Percentiles rank a stretch among this genome's conserved stretches.
phyloP scores from a whole-genome alignment of 2,797 vertebrate genomes.

The Brachyrhaphis roseni region DNA sequence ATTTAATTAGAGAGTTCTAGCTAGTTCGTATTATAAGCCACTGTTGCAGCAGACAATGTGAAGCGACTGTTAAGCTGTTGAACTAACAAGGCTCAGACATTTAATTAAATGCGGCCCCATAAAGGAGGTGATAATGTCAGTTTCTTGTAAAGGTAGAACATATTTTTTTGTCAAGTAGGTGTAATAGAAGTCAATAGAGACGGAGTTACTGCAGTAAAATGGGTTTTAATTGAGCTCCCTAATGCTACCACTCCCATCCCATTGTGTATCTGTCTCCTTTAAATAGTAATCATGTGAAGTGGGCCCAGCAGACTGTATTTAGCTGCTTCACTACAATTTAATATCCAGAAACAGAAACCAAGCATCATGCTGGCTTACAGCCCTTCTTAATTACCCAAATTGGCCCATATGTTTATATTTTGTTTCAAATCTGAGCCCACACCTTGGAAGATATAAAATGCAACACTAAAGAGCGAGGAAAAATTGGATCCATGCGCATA shows the following conservation, averaged over 20 bases:
- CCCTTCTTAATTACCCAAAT: not conserved
- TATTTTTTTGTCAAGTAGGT: not conserved
- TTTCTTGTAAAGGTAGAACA: constrained; percentile 3
- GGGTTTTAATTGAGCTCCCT: constrained; percentile 3
- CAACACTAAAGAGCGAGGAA: not conserved
- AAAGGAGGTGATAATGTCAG: not conserved
- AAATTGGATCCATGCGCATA: not conserved
- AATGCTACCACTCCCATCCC: constrained; percentile 7
- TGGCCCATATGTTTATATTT: not conserved
- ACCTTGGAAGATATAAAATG: not conserved
- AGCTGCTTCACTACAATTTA: not conserved
- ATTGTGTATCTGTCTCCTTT: constrained; percentile 10
- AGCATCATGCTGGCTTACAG: not conserved
- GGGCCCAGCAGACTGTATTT: not conserved
- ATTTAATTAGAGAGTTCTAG: not conserved
- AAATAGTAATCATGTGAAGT: constrained; percentile 1
- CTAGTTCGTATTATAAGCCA: not conserved
- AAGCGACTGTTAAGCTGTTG: not conserved
- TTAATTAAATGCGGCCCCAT: not conserved
- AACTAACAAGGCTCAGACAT: not conserved
- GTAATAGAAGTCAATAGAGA: not conserved
- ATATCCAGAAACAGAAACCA: not conserved
- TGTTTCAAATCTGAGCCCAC: not conserved
- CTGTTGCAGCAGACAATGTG: constrained; percentile 4
- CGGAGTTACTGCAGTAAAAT: not conserved